phyloP scores from a whole-genome alignment of 2,113 vertebrate genomes.

The Spea multiplicata region DNA sequence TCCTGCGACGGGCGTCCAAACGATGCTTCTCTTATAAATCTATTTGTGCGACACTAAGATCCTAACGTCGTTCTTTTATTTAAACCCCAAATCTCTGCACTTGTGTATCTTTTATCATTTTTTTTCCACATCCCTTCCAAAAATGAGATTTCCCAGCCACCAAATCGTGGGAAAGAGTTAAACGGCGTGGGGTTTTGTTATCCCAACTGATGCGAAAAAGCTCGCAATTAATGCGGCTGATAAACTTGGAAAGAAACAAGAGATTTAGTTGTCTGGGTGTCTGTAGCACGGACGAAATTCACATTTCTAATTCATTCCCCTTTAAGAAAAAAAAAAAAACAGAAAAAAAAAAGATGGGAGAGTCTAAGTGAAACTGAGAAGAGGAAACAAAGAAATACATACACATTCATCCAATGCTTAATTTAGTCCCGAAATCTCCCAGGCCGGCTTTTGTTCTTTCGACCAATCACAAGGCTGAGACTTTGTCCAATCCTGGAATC shows the following conservation, averaged over 20 bases:
- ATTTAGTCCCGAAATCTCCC: constrained; percentile 24
- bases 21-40: too few relatives aligned
- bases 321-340: constrained; percentile 8
- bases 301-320: constrained; percentile 8
- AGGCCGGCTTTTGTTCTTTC: constrained; percentile 15
- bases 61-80: too few relatives aligned
- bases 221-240: constrained; percentile 2
- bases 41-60: too few relatives aligned
- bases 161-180: background rate
- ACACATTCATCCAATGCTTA: constrained; percentile 21
- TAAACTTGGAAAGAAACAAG: background rate
- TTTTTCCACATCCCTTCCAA: too few relatives aligned
- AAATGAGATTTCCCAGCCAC: too few relatives aligned
- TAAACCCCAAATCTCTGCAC: too few relatives aligned
- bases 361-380: background rate
- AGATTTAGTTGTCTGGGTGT: background rate
- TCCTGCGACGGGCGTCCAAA: too few relatives aligned
- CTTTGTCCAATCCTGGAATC: background rate
- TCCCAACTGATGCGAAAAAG: constrained; percentile 4
- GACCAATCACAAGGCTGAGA: constrained; percentile 21
- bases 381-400: background rate
- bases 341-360: background rate
- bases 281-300: background rate
- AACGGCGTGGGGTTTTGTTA: background rate
- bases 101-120: too few relatives aligned